phyloP scores from a whole-genome alignment of 2,797 vertebrate species.

The Aeoliscus strigatus region DNA sequence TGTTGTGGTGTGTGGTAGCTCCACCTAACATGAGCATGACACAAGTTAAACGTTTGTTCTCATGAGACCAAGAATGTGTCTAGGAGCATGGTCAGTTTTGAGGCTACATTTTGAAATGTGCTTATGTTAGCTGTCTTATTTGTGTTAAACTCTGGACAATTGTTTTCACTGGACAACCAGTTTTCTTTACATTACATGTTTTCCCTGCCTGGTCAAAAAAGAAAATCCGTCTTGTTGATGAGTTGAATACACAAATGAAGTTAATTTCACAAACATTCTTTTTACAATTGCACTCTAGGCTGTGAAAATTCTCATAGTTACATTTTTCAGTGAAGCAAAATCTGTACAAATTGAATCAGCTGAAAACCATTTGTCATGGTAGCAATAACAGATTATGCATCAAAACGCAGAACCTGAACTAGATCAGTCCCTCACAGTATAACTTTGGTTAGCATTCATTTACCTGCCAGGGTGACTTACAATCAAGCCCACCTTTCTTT shows the following conservation, averaged over 20 bases:
- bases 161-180: too few species aligned
- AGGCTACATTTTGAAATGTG: neutral
- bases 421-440: slow-evolving; percentile 1
- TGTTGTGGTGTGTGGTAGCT: slow-evolving; percentile 17
- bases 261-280: neutral
- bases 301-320: too few species aligned
- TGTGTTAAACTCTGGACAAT: too few species aligned
- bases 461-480: slow-evolving; percentile 10
- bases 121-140: neutral
- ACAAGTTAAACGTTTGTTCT: slow-evolving; percentile 11
- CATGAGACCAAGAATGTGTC: slow-evolving; percentile 9
- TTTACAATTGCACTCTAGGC: neutral
- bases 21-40: slow-evolving; percentile 6
- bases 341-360: slow-evolving; percentile 4
- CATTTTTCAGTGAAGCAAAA: slow-evolving; percentile 1
- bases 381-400: neutral
- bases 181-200: too few species aligned
- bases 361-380: slow-evolving; percentile 1
- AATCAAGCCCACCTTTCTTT: slow-evolving; percentile 16
- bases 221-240: too few species aligned
- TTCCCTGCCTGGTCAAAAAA: too few species aligned
- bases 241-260: too few species aligned
- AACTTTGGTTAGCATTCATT: slow-evolving; percentile 10
- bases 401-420: slow-evolving; percentile 5
- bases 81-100: slow-evolving; percentile 16